These are phyloP conservation scores for Zygothrica quintamaculata DNA, from an alignment of 2,888 invertebrate genomes.

Conservation along the genomic window DNA sequence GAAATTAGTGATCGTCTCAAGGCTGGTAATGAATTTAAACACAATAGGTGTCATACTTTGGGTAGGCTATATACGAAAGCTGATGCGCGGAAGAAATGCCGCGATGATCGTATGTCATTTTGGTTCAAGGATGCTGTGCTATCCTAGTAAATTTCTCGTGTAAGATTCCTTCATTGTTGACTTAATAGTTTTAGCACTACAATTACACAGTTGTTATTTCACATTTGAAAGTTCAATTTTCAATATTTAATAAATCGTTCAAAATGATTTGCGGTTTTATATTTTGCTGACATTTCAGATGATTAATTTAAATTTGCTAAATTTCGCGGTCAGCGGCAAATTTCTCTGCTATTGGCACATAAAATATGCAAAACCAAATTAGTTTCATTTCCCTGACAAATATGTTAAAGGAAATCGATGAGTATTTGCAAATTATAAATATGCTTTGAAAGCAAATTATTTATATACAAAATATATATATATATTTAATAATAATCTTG, in stretches of 20 bases:
- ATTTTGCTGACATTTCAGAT: constrained; percentile 63
- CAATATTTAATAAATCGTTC: constrained; percentile 1
- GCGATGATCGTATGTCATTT: constrained; percentile 58
- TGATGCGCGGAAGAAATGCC: constrained; percentile 35
- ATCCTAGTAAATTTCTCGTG: constrained; percentile 34
- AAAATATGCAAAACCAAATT: constrained; percentile 65
- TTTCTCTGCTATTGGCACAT: constrained; percentile 29
- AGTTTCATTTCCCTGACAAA: constrained; percentile 43
- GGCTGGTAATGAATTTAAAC: constrained; percentile 56
- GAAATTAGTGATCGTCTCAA: constrained; percentile 45
- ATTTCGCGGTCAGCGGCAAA: constrained; percentile 57
- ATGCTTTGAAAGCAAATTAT: no score
- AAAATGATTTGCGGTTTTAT: constrained; percentile 67
- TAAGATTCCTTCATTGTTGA: no score
- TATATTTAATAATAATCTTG: no score
- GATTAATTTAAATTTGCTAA: constrained; percentile 69
- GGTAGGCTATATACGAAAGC: constrained; percentile 23
- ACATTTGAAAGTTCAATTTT: no score
- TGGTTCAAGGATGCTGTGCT: constrained; percentile 64
- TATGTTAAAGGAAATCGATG: neutral
- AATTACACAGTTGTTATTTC: no score
- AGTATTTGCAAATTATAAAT: constrained; percentile 10
- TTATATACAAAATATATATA: no score
- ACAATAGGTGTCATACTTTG: constrained; percentile 48
- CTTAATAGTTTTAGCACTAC: no score